Percentiles rank a stretch among this genome's conserved stretches.
Conservation (phyloP, 2,113 vertebrate genomes). For the Trogon melanurus region DNA sequence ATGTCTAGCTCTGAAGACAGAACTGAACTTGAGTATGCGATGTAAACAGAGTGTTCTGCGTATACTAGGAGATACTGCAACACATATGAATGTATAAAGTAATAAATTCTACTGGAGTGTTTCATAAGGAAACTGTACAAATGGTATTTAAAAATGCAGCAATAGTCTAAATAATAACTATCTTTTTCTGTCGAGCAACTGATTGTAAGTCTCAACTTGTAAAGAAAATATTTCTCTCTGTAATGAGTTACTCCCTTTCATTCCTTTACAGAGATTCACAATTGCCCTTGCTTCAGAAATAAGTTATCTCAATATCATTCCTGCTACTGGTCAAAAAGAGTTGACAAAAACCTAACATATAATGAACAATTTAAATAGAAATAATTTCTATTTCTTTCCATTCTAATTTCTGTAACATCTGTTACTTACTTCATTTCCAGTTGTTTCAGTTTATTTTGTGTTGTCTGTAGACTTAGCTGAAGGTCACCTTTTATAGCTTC, state of each 20-base stretch:
- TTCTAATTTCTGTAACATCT: neutral
- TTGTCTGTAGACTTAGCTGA: conserved; percentile 82
- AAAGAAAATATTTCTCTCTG: neutral
- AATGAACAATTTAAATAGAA: neutral
- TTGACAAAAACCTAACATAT: neutral
- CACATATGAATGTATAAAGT: neutral
- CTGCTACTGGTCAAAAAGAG: neutral
- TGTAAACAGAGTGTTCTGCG: neutral
- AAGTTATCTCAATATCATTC: neutral
- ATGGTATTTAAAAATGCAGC: neutral
- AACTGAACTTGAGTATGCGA: neutral
- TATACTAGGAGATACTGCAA: neutral
- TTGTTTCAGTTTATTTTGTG: conserved; percentile 87
- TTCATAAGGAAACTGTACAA: too few species aligned
- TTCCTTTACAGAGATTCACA: neutral
- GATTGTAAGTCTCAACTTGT: neutral
- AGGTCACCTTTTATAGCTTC: conserved; percentile 88
- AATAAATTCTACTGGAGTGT: neutral
- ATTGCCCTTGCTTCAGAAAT: neutral
- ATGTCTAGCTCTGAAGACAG: neutral
- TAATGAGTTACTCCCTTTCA: neutral
- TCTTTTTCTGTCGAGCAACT: neutral
- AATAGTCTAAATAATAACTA: neutral
- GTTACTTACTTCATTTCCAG: conserved; percentile 88
- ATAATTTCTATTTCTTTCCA: neutral